These are phyloP conservation scores for Streptopelia turtur DNA, from an alignment of 2,797 vertebrate species.

Conservation along the genomic window DNA sequence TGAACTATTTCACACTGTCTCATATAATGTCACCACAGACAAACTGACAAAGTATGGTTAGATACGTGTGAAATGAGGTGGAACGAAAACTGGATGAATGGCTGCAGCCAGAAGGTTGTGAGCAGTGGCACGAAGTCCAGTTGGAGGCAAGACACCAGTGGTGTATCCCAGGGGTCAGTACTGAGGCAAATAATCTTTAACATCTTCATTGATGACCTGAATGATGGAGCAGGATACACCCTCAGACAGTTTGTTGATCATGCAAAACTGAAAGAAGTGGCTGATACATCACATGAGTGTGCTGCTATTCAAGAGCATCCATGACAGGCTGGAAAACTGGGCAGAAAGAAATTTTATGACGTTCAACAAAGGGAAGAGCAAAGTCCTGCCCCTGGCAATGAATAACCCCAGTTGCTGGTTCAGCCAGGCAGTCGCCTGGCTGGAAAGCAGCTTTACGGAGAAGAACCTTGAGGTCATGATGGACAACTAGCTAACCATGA, in stretches of 20 bases:
- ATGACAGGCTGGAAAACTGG: neutral
- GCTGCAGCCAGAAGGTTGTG: neutral
- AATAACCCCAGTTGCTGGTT: neutral
- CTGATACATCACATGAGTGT: rapidly evolving
- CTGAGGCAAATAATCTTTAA: neutral
- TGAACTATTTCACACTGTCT: neutral
- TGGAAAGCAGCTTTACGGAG: neutral
- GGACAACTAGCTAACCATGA: neutral
- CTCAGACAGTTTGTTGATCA: neutral
- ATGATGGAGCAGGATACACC: neutral
- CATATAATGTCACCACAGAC: neutral
- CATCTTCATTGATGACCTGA: neutral
- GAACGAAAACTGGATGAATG: neutral
- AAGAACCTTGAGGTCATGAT: neutral
- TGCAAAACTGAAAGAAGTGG: neutral
- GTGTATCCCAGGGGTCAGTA: neutral
- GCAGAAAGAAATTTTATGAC: neutral
- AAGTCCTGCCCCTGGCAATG: neutral
- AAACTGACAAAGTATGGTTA: neutral
- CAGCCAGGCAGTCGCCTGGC: rapidly evolving
- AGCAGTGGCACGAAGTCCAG: neutral
- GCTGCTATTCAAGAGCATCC: neutral
- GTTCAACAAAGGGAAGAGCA: neutral
- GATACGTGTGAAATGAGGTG: neutral
- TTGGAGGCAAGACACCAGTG: neutral